Evolutionary conservation across 2,888 invertebrate genomes (phyloP).

Genomic region (Habroteleia sp.): DNA sequence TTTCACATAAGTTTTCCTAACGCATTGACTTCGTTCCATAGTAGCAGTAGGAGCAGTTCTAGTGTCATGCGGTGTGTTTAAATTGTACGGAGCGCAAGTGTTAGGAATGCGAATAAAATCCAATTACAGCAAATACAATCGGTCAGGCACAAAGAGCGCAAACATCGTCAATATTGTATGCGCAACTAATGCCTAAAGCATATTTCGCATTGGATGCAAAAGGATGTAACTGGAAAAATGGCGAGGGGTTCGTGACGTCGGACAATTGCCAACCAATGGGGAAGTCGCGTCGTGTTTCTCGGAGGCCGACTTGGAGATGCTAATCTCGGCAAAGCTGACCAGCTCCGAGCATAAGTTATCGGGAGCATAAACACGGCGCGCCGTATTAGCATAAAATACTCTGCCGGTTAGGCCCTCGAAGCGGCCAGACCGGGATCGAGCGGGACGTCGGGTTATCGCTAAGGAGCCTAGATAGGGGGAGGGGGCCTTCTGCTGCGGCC

Average conservation of each 20-base stretch:
- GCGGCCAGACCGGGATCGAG: slow-evolving; percentile 1
- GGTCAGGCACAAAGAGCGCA: not conserved
- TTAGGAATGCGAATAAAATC: too few relatives aligned
- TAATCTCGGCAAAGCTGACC: slow-evolving; percentile 64
- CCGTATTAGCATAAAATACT: slow-evolving; percentile 70
- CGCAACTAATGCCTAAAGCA: slow-evolving; percentile 39
- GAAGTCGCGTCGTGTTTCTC: slow-evolving; percentile 43
- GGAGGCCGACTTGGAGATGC: slow-evolving; percentile 66
- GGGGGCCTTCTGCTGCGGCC: slow-evolving; percentile 17
- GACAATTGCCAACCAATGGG: slow-evolving; percentile 41
- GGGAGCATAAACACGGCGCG: slow-evolving; percentile 68
- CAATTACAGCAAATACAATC: slow-evolving; percentile 2
- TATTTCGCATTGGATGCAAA: slow-evolving; percentile 41
- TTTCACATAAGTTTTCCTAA: too few relatives aligned
- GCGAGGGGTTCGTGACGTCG: slow-evolving; percentile 35
- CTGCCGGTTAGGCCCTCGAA: slow-evolving; percentile 39
- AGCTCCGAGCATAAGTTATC: slow-evolving; percentile 68
- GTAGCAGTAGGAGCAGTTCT: too few relatives aligned
- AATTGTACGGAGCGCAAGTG: too few relatives aligned
- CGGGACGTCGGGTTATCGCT: slow-evolving; percentile 36
- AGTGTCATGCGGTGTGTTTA: too few relatives aligned
- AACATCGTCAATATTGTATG: slow-evolving; percentile 35
- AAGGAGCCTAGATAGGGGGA: slow-evolving; percentile 49
- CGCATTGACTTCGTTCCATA: too few relatives aligned
- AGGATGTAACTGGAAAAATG: slow-evolving; percentile 42